Conservation (phyloP, 2,113 vertebrate genomes). For the Glareola pratincola region DNA sequence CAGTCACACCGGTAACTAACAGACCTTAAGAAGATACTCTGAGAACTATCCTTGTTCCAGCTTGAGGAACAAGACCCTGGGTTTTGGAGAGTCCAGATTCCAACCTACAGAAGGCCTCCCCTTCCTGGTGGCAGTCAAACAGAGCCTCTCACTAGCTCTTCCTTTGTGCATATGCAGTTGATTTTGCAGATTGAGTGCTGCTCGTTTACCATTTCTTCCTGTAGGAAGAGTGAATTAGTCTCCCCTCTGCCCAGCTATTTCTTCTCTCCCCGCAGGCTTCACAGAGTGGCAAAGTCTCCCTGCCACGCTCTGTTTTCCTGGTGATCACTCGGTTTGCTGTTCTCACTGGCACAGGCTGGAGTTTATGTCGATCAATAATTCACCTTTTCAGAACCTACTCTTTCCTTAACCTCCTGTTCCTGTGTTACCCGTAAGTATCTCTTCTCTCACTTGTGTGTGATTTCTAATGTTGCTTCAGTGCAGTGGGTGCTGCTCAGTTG, state of each 20-base stretch:
- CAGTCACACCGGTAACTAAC: background rate
- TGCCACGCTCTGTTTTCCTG: constrained; percentile 90
- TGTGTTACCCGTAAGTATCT: constrained; percentile 96
- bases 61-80: background rate
- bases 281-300: constrained; percentile 90
- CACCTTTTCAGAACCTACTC: constrained; percentile 96
- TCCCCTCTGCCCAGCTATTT: background rate
- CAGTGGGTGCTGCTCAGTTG: background rate
- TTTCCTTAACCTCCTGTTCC: constrained; percentile 94
- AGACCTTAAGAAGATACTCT: background rate
- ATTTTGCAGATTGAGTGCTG: background rate
- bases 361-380: constrained; percentile 92
- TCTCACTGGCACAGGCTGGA: constrained; percentile 94
- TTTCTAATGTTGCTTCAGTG: background rate
- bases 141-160: background rate
- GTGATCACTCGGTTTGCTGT: constrained; percentile 93
- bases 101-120: background rate
- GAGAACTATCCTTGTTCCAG: background rate
- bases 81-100: background rate
- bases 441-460: background rate
- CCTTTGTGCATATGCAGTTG: accelerated
- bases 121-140: background rate
- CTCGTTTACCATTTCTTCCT: background rate
- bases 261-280: constrained; percentile 82
- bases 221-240: background rate